Evolutionary conservation across 2,888 invertebrate genomes (phyloP).

Genomic region (Agrochola circellaris): DNA sequence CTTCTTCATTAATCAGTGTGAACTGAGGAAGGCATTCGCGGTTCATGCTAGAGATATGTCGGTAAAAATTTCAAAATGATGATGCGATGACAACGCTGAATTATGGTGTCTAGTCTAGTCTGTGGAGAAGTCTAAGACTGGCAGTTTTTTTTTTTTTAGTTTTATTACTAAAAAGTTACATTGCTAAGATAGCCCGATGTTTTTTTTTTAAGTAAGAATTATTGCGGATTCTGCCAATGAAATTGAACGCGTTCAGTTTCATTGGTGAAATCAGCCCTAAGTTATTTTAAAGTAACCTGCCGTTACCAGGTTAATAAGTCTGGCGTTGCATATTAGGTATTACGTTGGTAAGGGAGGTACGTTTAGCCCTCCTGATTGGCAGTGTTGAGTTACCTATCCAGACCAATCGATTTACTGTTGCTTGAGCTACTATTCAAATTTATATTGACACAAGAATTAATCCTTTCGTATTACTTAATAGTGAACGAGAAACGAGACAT

Average conservation of each 20-base stretch:
- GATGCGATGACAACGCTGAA: background rate
- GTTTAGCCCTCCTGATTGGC: background rate
- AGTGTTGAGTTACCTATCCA: background rate
- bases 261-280: too few relatives aligned
- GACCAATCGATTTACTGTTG: background rate
- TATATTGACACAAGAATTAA: background rate
- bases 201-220: background rate
- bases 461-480: background rate
- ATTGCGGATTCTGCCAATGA: too few relatives aligned
- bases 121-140: background rate
- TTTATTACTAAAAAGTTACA: background rate
- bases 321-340: too few relatives aligned
- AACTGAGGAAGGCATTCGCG: slow-evolving; percentile 41
- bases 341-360: background rate
- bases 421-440: background rate
- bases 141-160: too few relatives aligned
- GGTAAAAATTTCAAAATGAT: background rate
- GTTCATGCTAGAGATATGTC: slow-evolving; percentile 11
- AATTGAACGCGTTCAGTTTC: too few relatives aligned
- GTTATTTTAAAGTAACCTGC: background rate
- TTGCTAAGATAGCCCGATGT: background rate
- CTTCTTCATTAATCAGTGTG: slow-evolving; percentile 72
- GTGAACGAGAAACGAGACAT: background rate
- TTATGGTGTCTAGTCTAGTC: background rate
- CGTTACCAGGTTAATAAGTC: too few relatives aligned